A percentile compares a stretch with the other conserved stretches of the same genome.
Evolutionary conservation across 2,888 invertebrate genomes (phyloP).

Genomic region (Pyralis farinalis): DNA sequence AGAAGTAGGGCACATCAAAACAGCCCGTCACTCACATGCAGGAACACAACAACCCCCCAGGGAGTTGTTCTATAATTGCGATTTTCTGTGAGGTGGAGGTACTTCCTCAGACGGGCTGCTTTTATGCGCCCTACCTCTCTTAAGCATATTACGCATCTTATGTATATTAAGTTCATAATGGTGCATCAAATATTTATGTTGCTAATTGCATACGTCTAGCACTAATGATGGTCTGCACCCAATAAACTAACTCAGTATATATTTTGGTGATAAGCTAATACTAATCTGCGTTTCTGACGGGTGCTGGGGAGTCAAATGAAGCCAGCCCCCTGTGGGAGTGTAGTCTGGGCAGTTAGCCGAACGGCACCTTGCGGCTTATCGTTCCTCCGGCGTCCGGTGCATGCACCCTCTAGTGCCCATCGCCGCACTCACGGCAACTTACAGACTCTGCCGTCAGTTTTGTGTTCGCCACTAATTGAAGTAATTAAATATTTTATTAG

Average conservation of each 20-base stretch:
- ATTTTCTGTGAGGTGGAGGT: too few relatives aligned
- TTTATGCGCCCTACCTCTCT: too few relatives aligned
- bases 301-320: conserved; percentile 38
- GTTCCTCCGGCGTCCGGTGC: conserved; percentile 36
- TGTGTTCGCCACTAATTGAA: too few relatives aligned
- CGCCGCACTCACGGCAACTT: background rate
- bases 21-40: too few relatives aligned
- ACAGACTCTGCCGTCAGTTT: background rate
- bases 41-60: too few relatives aligned
- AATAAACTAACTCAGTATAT: conserved; percentile 7
- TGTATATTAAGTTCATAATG: conserved; percentile 7
- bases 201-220: conserved; percentile 3
- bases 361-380: conserved; percentile 62
- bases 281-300: conserved; percentile 43
- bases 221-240: conserved; percentile 16
- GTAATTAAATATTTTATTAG: too few relatives aligned
- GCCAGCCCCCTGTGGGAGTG: conserved; percentile 29
- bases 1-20: too few relatives aligned
- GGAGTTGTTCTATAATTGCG: too few relatives aligned
- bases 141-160: too few relatives aligned
- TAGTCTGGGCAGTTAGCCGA: conserved; percentile 45
- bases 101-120: too few relatives aligned
- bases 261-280: conserved; percentile 37
- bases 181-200: conserved; percentile 8
- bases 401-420: background rate